phyloP scores from a whole-genome alignment of 2,888 invertebrate genomes.

The Scaptomyza parva region DNA sequence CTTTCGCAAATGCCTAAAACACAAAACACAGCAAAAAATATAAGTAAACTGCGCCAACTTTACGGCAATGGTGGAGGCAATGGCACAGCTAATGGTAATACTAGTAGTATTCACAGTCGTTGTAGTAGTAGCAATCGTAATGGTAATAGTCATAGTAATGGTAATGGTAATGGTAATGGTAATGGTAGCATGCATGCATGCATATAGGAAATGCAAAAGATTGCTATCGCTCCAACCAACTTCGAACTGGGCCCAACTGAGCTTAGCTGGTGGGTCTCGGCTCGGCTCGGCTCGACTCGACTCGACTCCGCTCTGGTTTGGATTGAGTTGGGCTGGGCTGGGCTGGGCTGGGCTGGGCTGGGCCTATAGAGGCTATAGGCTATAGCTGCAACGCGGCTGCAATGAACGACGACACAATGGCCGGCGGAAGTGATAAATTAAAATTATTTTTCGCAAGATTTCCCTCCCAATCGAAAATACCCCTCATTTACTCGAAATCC shows the following conservation, averaged over 20 bases:
- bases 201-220: constrained; percentile 79
- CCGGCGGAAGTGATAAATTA: constrained; percentile 80
- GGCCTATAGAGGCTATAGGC: constrained; percentile 5
- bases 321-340: constrained; percentile 19
- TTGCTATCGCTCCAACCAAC: constrained; percentile 57
- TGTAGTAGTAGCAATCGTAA: constrained; percentile 20
- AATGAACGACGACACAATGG: constrained; percentile 75
- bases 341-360: constrained; percentile 21
- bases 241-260: constrained; percentile 1
- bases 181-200: constrained; percentile 74
- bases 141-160: constrained; percentile 30
- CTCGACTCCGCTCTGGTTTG: constrained; percentile 9
- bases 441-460: constrained; percentile 81
- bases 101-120: constrained; percentile 6
- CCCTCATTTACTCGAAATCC: constrained; percentile 3
- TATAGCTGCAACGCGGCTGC: constrained; percentile 35
- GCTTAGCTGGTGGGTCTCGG: constrained; percentile 14
- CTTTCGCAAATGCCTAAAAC: constrained; percentile 31
- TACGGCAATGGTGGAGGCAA: constrained; percentile 52
- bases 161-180: constrained; percentile 44
- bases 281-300: constrained; percentile 9
- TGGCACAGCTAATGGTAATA: constrained; percentile 38
- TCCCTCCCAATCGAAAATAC: constrained; percentile 58
- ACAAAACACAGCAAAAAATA: constrained; percentile 22
- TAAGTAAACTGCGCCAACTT: constrained; percentile 63